These are phyloP conservation scores for Propithecus deckenii DNA, from an alignment of 2,797 vertebrate species.

Conservation along the genomic window DNA sequence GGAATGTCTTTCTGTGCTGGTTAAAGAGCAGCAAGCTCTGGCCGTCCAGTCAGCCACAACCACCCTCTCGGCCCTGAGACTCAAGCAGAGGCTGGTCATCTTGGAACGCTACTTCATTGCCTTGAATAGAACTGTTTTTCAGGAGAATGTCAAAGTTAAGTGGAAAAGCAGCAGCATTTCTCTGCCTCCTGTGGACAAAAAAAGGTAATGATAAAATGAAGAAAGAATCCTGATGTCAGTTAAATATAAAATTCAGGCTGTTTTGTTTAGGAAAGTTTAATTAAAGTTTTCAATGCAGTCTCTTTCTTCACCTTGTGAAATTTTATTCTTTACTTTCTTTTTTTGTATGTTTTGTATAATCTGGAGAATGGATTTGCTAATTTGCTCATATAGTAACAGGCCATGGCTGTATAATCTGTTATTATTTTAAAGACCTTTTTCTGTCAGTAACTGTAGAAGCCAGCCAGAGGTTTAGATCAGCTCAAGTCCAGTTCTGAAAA, in stretches of 20 bases:
- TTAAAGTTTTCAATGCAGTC: background rate
- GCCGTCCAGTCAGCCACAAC: slow-evolving; percentile 93
- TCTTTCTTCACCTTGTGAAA: background rate
- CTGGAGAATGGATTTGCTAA: background rate
- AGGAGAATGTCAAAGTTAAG: slow-evolving; percentile 93
- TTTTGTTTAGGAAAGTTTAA: background rate
- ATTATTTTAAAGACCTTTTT: background rate
- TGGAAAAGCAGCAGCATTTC: slow-evolving; percentile 93
- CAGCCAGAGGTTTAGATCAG: background rate
- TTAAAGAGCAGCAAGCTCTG: slow-evolving; percentile 96
- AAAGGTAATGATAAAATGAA: slow-evolving; percentile 87
- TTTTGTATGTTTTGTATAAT: background rate
- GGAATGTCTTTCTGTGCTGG: slow-evolving; percentile 94
- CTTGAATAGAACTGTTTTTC: slow-evolving; percentile 95
- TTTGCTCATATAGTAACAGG: background rate
- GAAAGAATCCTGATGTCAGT: background rate
- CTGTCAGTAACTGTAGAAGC: background rate
- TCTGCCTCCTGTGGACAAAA: slow-evolving; percentile 92
- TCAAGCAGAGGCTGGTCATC: slow-evolving; percentile 96
- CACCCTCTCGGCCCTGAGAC: slow-evolving; percentile 93
- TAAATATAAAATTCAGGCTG: background rate
- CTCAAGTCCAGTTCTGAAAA: background rate
- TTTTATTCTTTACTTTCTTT: background rate
- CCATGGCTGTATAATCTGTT: background rate
- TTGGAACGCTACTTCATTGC: slow-evolving; percentile 98